Evolutionary conservation across 1,140 invertebrate genomes (phyloP).

Genomic region (Trichonephila clavipes): DNA sequence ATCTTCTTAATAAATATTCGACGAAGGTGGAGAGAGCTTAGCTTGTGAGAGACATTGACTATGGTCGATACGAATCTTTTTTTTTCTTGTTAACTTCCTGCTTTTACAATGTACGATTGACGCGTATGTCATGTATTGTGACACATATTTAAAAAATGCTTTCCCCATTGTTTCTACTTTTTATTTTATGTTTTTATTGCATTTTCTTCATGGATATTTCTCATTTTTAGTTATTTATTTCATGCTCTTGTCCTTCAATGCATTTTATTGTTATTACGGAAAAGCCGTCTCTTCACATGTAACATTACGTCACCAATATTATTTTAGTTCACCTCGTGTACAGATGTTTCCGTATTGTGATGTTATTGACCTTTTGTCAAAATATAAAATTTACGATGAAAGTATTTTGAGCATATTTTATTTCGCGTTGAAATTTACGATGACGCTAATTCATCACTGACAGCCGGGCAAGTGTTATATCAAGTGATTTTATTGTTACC

Average conservation of each 20-base stretch:
- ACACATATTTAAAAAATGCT: neutral
- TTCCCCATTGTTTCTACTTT: neutral
- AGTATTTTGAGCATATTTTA: neutral
- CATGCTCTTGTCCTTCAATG: neutral
- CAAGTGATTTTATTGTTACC: no score
- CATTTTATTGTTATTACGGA: neutral
- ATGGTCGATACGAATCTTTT: neutral
- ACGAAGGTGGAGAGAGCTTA: neutral
- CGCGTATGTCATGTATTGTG: neutral
- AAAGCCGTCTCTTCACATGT: neutral
- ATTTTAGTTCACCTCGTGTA: neutral
- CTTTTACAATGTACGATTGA: neutral
- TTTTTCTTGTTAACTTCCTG: neutral
- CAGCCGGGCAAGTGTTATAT: no score
- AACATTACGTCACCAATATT: neutral
- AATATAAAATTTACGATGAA: neutral
- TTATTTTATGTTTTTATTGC: neutral
- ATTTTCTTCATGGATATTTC: neutral
- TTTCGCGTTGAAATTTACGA: neutral
- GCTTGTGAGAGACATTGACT: neutral
- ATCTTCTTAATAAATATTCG: neutral
- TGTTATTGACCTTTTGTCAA: conserved; percentile 7
- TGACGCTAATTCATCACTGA: neutral
- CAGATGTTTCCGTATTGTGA: neutral
- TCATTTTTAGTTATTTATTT: neutral